Evolutionary conservation across 2,888 invertebrate genomes (phyloP), one percentile per base, ranked within the genome.

Genomic region (Tridacna crocea): DNA sequence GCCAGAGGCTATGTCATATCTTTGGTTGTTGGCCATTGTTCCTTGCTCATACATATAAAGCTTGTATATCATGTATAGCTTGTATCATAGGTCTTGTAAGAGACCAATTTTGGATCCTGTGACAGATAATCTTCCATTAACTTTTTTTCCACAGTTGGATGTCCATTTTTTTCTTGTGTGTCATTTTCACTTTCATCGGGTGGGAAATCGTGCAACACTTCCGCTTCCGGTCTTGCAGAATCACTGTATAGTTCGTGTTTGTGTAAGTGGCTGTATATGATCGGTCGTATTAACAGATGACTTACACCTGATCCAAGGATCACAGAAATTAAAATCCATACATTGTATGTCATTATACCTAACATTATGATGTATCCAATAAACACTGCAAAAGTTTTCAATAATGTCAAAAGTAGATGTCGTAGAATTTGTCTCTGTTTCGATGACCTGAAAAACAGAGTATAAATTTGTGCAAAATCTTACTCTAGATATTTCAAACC

Each of bases 221-320:
- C 70, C 19, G 12, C 19, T 47, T 66, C 66, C 11, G 27, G 46
- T 66, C 27, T 66, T 15, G n/a, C 36, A 26, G 24, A 10, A 26
- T 66, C 66, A 36, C 27, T 15, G 36, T 36, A 8, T 36, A 36
- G 8, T 22, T 15, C 15, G 19, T 70, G 70, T 22, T 4, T n/a
- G 10, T 15, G 8, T 6, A 70, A 24, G 47, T 70, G 70, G n/a
- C 19, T 48, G 47, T 70, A 73, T 60, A 73, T 36, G 0, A 60
- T 0, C 6, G 73, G 73, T 19, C 73, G 27, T 27, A 58, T 60
- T 13, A 73, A n/a, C 0, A 60, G 46, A 73, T 73, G 36, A 46
- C 73, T 60, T 13, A 73, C 36, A 0, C 73, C 73, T 19, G 73
- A 73, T 15, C 73, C 73, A 17, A 73, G 36, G n/a, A 73, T 60